Evolutionary conservation across 2,113 vertebrate genomes (phyloP), one percentile per base, ranked within the genome.

Genomic region (Electrona antarctica): DNA sequence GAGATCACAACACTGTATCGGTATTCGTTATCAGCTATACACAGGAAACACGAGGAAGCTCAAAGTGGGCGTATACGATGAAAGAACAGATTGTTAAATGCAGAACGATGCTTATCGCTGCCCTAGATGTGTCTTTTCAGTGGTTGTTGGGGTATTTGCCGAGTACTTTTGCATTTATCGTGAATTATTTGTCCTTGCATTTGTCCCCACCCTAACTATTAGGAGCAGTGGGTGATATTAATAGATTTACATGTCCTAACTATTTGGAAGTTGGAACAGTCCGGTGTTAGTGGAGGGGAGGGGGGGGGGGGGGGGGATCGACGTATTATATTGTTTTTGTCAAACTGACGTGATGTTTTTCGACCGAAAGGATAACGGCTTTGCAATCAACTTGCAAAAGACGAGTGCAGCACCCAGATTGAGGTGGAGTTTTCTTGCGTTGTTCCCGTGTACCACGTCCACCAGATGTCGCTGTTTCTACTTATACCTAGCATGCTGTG

Each of bases 401-500:
- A 12, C 41, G 58, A 67, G 10, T n/a, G 9, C 47, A 60, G 33
- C 8, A 9, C 50, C 12, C 12, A 56, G 15, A 71, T 8, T 52
- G 41, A 60, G 12, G 49, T 21, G 21, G 21, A 21, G 21, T n/a
- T 69, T 54, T 28, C 63, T 41, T 60, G 73, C 21, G 21, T 71
- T 8, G 47, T 67, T 74, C 54, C 69, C 66, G 65, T 10, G 15
- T 41, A 41, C 33, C 10, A 12, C 49, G 76, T 77, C 80, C 87
- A 80, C 77, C 61, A 81, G 82, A 79, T 84, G 55, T 54, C 28
- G 79, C 77, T 82, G 69, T 81, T 64, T 65, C 33, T 41, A 41
- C 33, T 41, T 41, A 6, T 69, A 75, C 67, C 81, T 77, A 67
- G 81, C 80, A 80, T 74, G 77, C 85, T 3, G 81, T 83, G 83